Conservation (phyloP, 2,113 vertebrate species). For the Tachysurus vachellii region DNA sequence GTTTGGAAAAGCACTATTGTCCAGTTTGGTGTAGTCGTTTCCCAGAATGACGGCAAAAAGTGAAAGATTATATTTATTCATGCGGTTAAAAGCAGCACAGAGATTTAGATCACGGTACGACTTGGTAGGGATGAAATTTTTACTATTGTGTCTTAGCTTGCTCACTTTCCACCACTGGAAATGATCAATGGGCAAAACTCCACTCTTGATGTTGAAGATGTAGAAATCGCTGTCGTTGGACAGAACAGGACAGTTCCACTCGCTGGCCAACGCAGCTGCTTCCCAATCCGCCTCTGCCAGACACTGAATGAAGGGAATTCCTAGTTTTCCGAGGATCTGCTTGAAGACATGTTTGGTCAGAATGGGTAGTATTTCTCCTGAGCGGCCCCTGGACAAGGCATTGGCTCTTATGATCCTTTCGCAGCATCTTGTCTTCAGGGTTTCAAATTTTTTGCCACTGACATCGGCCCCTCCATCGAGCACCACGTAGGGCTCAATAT, state of each 20-base stretch:
- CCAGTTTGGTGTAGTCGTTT: slow-evolving; percentile 74
- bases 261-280: slow-evolving; percentile 77
- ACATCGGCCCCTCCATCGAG: slow-evolving; percentile 80
- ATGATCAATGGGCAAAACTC: slow-evolving; percentile 73
- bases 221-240: slow-evolving; percentile 87
- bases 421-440: slow-evolving; percentile 58
- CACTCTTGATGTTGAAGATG: slow-evolving; percentile 77
- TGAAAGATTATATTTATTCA: slow-evolving; percentile 72
- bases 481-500: slow-evolving; percentile 78
- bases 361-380: slow-evolving; percentile 66
- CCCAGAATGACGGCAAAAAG: slow-evolving; percentile 79
- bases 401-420: slow-evolving; percentile 68
- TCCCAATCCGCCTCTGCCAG: slow-evolving; percentile 83
- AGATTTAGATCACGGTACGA: slow-evolving; percentile 69
- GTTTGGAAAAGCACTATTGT: not conserved
- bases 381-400: slow-evolving; percentile 58
- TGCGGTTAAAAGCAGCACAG: slow-evolving; percentile 67
- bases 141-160: not conserved
- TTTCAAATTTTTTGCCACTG: slow-evolving; percentile 75
- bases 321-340: slow-evolving; percentile 69
- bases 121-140: slow-evolving; percentile 71
- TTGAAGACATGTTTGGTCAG: slow-evolving; percentile 73
- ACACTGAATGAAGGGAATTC: slow-evolving; percentile 77
- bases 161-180: slow-evolving; percentile 76
- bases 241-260: slow-evolving; percentile 84